Evolutionary conservation across 2,797 vertebrate species (phyloP).

Genomic region (Columba guinea): DNA sequence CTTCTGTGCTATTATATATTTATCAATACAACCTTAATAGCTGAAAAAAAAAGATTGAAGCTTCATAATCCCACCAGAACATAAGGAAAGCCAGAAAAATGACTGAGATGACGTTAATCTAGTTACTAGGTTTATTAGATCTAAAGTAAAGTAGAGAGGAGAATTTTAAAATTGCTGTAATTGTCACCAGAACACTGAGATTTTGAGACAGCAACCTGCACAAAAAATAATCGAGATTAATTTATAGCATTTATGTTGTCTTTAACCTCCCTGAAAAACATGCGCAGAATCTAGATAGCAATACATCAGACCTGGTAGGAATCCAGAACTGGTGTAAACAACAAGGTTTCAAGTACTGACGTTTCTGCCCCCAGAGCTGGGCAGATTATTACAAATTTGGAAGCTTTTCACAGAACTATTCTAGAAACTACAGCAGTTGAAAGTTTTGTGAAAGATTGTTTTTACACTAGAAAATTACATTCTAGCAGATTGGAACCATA

Average conservation of each 20-base stretch:
- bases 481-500: background rate
- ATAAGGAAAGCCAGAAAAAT: background rate
- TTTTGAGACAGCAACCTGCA: background rate
- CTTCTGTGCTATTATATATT: background rate
- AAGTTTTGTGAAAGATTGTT: background rate
- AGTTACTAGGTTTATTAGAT: background rate
- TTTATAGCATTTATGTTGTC: background rate
- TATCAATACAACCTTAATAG: background rate
- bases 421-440: background rate
- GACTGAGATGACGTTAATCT: background rate
- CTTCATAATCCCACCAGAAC: background rate
- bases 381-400: background rate
- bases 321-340: background rate
- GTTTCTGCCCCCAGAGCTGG: background rate
- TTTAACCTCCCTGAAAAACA: background rate
- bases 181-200: background rate
- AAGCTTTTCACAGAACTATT: background rate
- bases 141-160: background rate
- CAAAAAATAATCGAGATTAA: background rate
- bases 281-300: background rate
- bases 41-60: background rate
- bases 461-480: background rate
- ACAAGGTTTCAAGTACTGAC: background rate
- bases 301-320: background rate
- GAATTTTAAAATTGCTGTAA: background rate